Base-by-base conservation (phyloP, 30 jellyfish, hydroid and myxozoan genomes). In the Aurelia sp. region DNA sequence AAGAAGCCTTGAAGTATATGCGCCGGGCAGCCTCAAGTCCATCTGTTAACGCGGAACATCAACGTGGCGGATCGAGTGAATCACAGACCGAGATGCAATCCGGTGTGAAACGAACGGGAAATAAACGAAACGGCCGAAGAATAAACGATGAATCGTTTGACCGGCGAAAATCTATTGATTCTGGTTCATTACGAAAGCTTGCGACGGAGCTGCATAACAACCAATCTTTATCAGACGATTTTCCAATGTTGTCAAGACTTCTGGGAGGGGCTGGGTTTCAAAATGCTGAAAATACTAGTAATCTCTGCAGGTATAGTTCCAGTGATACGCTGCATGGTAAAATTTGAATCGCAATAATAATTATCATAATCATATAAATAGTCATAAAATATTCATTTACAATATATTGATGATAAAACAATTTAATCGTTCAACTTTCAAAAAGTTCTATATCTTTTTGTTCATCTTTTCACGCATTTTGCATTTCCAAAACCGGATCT, bases 91-190 rank as follows among this genome's bases (percentile, higher is more conserved):
- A 70, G 1, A 8, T 75, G 40, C 63, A 11, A 20, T 69, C 92
- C 17, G 86, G 35, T 22, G 65, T 48, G 67, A 55, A 38, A 33
- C 58, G 84, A 35, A 51, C 63, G 20, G 21, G 55, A 20, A 51
- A 59, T 18, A 82, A 58, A 17, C 81, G 74, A 18, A 21, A 67
- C 20, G 30, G 52, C 13, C 85, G 82, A 0, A 24, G 55, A 27
- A 22, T 51, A 74, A 78, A 27, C 17, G 96, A 66, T 24, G 99
- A 81, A 17, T 74, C 89, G 13, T 53, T 80, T 50, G 95, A 94
- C 71, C 67, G 99, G 20, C 87, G 99, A 22, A 95, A 95, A 76
- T 95, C 99, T 18, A 95, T 95, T 31, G 99, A 95, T 74, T 95
- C 99, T 50, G 99, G 99, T 63, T 91, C 99, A 15, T 84, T 95